Base-by-base conservation (phyloP, 1,140 invertebrate species). In the Ptiloglossa arizonensis region DNA sequence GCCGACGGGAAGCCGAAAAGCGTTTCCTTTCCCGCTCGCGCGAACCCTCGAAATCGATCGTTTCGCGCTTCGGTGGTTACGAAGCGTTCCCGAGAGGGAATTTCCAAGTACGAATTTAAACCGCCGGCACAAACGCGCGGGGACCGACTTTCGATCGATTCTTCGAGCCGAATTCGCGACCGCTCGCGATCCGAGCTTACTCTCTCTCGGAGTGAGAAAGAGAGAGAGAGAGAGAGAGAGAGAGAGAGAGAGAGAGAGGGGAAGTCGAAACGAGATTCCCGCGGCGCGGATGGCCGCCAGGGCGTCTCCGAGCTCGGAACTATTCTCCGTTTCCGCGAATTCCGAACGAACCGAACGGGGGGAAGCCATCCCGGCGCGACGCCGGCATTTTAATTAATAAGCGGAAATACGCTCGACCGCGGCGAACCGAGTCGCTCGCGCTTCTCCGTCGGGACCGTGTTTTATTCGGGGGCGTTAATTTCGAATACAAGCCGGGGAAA, bases 101-200 rank as follows among this genome's bases (percentile, higher is more conserved):
- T 77, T 54, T 68, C 73, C 59, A 71, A 69, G 52, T 63, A 52
- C 22, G 63, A 81, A 82, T 72, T 78, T 82, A 72, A 78, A 54
- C 3, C 24, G 52, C 11, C 54, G 48, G 15, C 22, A 54, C 24
- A 72, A 82, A 63, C 41, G 35, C 38, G 2, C 48, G 32, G 15
- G 66, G 62, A 80, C n/a, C n/a, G n/a, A 80, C 38, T 76, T 75
- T 72, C 56, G 71, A 83, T 84, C 76, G 82, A 83, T 80, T 83
- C 76, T 83, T 83, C 69, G 52, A 44, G 64, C 27, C 27, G 70
- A 71, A 66, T 71, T 75, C 81, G 32, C 69, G 38, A 62, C 52
- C 74, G 56, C 48, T 67, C 48, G 72, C 67, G 67, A 71, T 71
- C 44, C 17, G 22, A 57, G 62, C 59, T 77, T 70, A 2, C 5